Base-by-base conservation (phyloP, 2,113 vertebrate species). In the Halcyon malimbica region DNA sequence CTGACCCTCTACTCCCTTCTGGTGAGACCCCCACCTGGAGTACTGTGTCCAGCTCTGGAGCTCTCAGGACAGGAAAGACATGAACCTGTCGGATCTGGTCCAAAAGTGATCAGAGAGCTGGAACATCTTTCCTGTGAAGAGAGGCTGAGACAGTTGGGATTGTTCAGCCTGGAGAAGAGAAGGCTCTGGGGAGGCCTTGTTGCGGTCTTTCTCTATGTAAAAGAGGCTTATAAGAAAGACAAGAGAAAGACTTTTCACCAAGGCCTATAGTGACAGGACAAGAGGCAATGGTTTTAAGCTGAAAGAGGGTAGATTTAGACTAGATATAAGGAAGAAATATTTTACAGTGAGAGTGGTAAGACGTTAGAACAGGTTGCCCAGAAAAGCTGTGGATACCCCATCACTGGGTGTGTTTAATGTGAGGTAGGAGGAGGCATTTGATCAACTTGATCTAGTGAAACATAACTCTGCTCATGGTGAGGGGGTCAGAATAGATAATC, bases 71-170 rank as follows among this genome's bases (percentile, higher is more conserved):
- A 33, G 4, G 21, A 56, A 25, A 10, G 13, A 31, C 13, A 35
- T 3, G 16, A 15, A 24, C 3, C 8, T 69, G 28, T 16, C n/a
- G 5, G 23, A 53, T 12, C 0, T 0, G 4, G 20, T 21, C 86
- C 51, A 5, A n/a, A 56, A 7, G 12, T 15, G 12, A 25, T 31
- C 10, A 9, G 10, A 48, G 25, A 29, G 13, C 1, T 74, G 31
- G 13, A 89, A 4, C 28, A 46, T 10, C 37, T 62, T n/a, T 63
- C 12, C 29, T 56, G 0, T 69, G 56, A 56, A 3, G n/a, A 76
- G 3, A 56, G 24, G 7, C 24, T 75, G 35, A 41, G 4, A 54
- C 12, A 70, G 13, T 10, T 54, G 26, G 39, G 28, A 11, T 8
- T 79, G 26, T 70, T 54, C 33, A 62, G 48, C 26, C 9, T 12